Conservation (phyloP, 1,140 invertebrate species). For the Saxidomus purpurata region DNA sequence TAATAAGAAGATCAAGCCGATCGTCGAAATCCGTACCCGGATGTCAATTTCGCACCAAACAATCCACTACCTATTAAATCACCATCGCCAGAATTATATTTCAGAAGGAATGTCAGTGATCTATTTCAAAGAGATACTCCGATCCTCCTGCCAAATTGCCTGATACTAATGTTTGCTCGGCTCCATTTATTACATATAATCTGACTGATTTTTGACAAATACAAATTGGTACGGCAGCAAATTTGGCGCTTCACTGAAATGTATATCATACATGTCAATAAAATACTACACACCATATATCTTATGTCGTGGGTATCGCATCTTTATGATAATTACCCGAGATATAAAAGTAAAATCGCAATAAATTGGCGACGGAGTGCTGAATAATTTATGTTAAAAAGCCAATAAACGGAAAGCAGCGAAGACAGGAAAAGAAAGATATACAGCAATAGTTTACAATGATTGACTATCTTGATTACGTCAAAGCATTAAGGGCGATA, state of each 20-base stretch:
- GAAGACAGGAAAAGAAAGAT: too few relatives aligned
- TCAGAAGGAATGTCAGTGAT: conserved; percentile 61
- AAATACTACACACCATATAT: conserved; percentile 62
- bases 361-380: conserved; percentile 11
- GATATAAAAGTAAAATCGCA: conserved; percentile 22
- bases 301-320: conserved; percentile 48
- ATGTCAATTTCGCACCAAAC: neutral
- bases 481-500: too few relatives aligned
- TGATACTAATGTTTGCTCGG: conserved; percentile 64
- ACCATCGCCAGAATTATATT: conserved; percentile 52
- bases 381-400: neutral
- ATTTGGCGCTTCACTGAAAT: conserved; percentile 64
- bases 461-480: too few relatives aligned
- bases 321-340: conserved; percentile 41
- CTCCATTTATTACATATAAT: conserved; percentile 64
- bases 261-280: conserved; percentile 45
- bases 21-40: neutral
- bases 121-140: conserved; percentile 65
- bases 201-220: conserved; percentile 63
- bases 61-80: conserved; percentile 55
- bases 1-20: too few relatives aligned
- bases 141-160: conserved; percentile 57
- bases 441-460: too few relatives aligned
- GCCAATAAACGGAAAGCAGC: neutral
- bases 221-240: conserved; percentile 65